phyloP scores from a whole-genome alignment of 1,140 invertebrate genomes.

The Gonatopus flavifemur region DNA sequence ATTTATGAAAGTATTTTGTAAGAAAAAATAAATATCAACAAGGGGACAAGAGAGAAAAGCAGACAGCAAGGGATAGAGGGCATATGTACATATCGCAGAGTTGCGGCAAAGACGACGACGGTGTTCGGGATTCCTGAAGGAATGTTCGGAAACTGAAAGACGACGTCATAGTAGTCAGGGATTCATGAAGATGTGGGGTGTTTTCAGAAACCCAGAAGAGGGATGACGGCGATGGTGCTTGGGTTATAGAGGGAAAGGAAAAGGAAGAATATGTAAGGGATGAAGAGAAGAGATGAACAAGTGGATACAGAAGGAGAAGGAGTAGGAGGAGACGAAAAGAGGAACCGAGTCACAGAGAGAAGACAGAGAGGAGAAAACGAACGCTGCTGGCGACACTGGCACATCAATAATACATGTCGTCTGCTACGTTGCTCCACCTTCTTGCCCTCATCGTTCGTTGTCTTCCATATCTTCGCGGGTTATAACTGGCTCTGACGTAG shows the following conservation, averaged over 20 bases:
- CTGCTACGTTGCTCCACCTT: conserved; percentile 14
- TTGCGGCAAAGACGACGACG: conserved; percentile 3
- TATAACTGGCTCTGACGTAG: conserved; percentile 37
- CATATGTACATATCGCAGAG: conserved; percentile 13
- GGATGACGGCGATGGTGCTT: not conserved
- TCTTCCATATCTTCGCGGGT: conserved; percentile 18
- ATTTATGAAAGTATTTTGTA: too few relatives aligned
- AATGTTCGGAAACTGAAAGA: conserved; percentile 40
- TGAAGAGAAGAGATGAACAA: conserved; percentile 11
- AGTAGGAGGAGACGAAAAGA: conserved; percentile 6
- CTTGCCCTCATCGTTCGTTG: conserved; percentile 10
- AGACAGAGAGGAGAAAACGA: conserved; percentile 15
- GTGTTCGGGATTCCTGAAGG: conserved; percentile 27
- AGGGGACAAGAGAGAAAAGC: conserved; percentile 3
- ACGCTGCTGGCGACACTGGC: conserved; percentile 30
- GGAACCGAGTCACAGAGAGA: conserved; percentile 14
- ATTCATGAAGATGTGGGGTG: conserved; percentile 16
- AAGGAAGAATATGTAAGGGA: conserved; percentile 14
- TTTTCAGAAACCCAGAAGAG: conserved; percentile 3
- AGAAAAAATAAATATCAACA: too few relatives aligned
- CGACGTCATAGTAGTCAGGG: too few relatives aligned
- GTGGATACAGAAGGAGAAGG: too few relatives aligned
- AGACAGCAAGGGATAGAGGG: too few relatives aligned
- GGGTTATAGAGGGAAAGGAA: conserved; percentile 6
- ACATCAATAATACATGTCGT: conserved; percentile 46